phyloP scores from a whole-genome alignment of 1,140 invertebrate genomes.

The Zophobas morio region DNA sequence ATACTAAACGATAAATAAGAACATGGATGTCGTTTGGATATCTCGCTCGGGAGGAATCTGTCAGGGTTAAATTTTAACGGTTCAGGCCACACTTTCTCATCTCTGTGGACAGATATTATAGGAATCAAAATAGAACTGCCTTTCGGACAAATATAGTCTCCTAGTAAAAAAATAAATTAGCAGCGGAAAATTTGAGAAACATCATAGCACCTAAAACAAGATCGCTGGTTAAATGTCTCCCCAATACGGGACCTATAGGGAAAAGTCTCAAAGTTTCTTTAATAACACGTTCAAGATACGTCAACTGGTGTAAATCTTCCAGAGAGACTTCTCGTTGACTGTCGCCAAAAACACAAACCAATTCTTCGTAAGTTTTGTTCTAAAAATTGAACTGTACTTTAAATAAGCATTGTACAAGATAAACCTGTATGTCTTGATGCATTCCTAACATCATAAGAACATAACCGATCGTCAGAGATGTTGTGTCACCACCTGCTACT shows the following conservation, averaged over 20 bases:
- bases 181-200: background rate
- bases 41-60: background rate
- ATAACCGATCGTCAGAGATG: slow-evolving; percentile 21
- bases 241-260: slow-evolving; percentile 74
- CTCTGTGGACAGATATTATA: slow-evolving; percentile 1
- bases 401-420: too few species aligned
- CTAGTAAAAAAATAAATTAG: background rate
- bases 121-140: slow-evolving; percentile 21
- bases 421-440: slow-evolving; percentile 56
- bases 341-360: slow-evolving; percentile 39
- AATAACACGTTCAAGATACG: slow-evolving; percentile 75
- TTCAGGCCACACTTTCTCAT: background rate
- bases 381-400: too few species aligned
- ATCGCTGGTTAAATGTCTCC: slow-evolving; percentile 67
- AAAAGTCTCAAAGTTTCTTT: slow-evolving; percentile 75
- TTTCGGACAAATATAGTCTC: slow-evolving; percentile 1
- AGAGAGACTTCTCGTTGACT: slow-evolving; percentile 63
- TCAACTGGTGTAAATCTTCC: slow-evolving; percentile 73
- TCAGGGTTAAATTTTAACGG: slow-evolving; percentile 11
- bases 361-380: background rate
- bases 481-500: slow-evolving; percentile 32
- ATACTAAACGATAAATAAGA: too few species aligned
- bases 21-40: background rate
- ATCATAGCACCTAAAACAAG: slow-evolving; percentile 14
- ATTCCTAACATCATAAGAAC: slow-evolving; percentile 52